Conservation (phyloP, 2,888 invertebrate species). For the Erpobdella octoculata region DNA sequence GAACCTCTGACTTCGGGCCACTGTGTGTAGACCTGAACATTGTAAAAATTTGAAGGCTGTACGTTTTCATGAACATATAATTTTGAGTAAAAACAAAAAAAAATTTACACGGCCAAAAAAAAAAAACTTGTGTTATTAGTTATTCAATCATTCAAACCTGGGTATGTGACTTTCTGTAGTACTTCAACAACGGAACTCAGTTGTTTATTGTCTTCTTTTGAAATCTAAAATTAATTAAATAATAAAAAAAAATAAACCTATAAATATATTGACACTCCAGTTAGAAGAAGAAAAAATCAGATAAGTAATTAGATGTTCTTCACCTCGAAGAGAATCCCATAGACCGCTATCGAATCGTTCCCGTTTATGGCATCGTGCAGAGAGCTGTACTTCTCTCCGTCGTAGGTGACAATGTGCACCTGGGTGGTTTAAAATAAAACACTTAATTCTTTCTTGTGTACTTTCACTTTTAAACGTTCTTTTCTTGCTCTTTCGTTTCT, state of each 20-base stretch:
- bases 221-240: slow-evolving; percentile 6
- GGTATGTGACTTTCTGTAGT: neutral
- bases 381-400: neutral
- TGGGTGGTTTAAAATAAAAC: too few species aligned
- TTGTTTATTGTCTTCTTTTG: neutral
- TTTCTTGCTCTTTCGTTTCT: too few species aligned
- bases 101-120: too few species aligned
- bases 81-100: neutral
- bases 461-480: too few species aligned
- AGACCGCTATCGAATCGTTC: slow-evolving; percentile 23
- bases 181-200: slow-evolving; percentile 9
- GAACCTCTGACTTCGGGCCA: neutral
- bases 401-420: slow-evolving; percentile 28
- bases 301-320: neutral
- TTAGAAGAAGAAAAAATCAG: neutral
- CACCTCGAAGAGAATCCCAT: slow-evolving; percentile 22
- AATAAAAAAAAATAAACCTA: neutral
- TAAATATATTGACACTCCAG: neutral
- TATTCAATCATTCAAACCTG: neutral
- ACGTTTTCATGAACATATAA: neutral
- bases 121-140: too few species aligned
- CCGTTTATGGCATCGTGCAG: neutral
- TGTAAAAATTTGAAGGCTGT: neutral
- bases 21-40: too few species aligned
- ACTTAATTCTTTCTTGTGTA: too few species aligned